Base-by-base conservation (phyloP, 2,888 invertebrate species). In the Halocaridina rubra region DNA sequence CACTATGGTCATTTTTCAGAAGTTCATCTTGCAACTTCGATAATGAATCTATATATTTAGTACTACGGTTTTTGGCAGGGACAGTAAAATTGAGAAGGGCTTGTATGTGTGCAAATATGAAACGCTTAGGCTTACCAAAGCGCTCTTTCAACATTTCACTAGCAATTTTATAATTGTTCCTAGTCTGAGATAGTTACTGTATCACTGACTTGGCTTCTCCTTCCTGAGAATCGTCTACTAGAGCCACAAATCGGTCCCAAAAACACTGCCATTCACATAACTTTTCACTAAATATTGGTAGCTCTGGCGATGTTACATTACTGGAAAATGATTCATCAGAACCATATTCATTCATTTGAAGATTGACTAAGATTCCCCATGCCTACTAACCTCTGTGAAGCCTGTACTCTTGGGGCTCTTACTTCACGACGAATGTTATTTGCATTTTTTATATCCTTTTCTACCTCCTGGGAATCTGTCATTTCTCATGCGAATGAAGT, bases 171-270 rank as follows among this genome's bases (percentile, higher is more conserved):
- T 30, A 64, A n/a, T 78, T 77, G 8, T 8, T 64, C 29, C 27
- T 27, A 10, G 77, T 77, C 5, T 53, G n/a, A n/a, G 46, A 0
- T 29, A 79, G 30, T 33, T 69, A 29, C 24, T 79, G 69, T 24
- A 79, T 16, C 53, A 79, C 53, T 69, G 27, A 2, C 46, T 53
- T 79, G 13, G 69, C 79, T n/a, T 79, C 79, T 64, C 79, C 77
- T 59, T 77, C 79, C 3, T 27, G 13, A 29, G 30, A n/a, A 13
- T 79, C 69, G 19, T 29, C 53, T 19, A 80, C 69, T 1, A 19
- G 8, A 7, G 79, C 69, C 24, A 29, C 79, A 69, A 80, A 80
- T 53, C 53, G 27, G 16, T 79, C 69, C 46, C 2, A 67, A 64
- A 1, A n/a, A n/a, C n/a, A n/a, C n/a, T n/a, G n/a, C n/a, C n/a